Conservation (phyloP, 2,888 invertebrate genomes). For the Drosophila histrio region DNA sequence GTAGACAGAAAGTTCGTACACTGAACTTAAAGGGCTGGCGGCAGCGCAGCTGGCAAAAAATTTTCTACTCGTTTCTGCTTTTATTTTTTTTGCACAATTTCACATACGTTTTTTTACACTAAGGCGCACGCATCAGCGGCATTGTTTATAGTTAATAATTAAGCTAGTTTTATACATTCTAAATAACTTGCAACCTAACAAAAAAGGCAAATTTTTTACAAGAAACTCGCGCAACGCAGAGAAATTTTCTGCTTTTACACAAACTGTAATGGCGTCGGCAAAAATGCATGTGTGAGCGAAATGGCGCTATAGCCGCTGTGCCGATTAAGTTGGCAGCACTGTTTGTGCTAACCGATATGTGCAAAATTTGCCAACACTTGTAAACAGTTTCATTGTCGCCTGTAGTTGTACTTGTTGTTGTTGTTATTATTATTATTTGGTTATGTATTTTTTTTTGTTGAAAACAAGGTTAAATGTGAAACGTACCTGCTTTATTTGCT, state of each 20-base stretch:
- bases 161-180: constrained; percentile 55
- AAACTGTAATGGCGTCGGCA: constrained; percentile 84
- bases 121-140: constrained; percentile 27
- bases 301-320: constrained; percentile 54
- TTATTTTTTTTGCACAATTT: constrained; percentile 44
- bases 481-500: constrained; percentile 95
- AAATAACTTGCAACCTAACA: constrained; percentile 59
- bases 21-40: constrained; percentile 42
- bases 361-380: constrained; percentile 63
- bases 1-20: constrained; percentile 32
- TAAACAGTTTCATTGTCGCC: constrained; percentile 33
- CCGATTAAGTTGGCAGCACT: constrained; percentile 65
- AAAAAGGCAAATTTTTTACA: constrained; percentile 50
- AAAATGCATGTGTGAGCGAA: constrained; percentile 81
- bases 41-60: constrained; percentile 61
- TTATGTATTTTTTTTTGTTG: constrained; percentile 54
- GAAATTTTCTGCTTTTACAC: constrained; percentile 80
- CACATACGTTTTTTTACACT: constrained; percentile 41
- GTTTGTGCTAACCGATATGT: constrained; percentile 52
- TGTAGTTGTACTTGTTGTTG: constrained; percentile 36
- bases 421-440: constrained; percentile 57
- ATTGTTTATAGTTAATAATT: constrained; percentile 32
- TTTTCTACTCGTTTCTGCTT: constrained; percentile 41
- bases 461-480: constrained; percentile 58
- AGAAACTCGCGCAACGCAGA: constrained; percentile 69